These are phyloP conservation scores for Cantharis flavilabris DNA, from an alignment of 2,888 invertebrate genomes.

Conservation along the genomic window DNA sequence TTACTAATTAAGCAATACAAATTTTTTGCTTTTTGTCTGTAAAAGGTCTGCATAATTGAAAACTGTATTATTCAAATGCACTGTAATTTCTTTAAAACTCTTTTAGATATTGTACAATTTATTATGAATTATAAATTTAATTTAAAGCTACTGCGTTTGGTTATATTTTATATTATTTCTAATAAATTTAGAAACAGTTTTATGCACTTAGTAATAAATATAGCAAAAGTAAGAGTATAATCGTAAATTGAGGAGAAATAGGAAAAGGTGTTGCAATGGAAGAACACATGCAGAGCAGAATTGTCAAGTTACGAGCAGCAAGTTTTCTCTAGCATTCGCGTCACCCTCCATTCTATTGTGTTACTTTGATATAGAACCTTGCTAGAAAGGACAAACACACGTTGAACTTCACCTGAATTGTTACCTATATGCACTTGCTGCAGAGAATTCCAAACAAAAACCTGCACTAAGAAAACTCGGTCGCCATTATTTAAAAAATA, in stretches of 20 bases:
- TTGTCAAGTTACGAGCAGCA: conserved; percentile 21
- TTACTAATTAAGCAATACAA: background rate
- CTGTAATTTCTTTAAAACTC: background rate
- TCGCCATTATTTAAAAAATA: background rate
- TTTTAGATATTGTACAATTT: background rate
- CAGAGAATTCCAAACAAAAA: background rate
- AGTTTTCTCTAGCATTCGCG: conserved; percentile 15
- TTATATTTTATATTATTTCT: background rate
- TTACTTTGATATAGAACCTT: conserved; percentile 15
- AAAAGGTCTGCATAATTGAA: background rate
- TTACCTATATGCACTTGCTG: conserved; percentile 16
- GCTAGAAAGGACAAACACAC: conserved; percentile 14
- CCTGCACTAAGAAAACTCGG: background rate
- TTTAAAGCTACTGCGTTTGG: background rate
- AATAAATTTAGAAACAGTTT: background rate
- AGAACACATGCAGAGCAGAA: conserved; percentile 19
- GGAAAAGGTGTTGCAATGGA: conserved; percentile 22
- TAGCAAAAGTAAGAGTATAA: background rate
- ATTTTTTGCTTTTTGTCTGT: background rate
- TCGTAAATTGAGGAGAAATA: conserved; percentile 21
- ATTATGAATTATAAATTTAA: background rate
- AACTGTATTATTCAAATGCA: background rate
- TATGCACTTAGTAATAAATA: background rate
- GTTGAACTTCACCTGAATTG: conserved; percentile 16
- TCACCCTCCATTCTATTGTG: conserved; percentile 23